These are phyloP conservation scores for Caenorhabditis plicata DNA, from an alignment of 2,888 invertebrate species.

Conservation along the genomic window DNA sequence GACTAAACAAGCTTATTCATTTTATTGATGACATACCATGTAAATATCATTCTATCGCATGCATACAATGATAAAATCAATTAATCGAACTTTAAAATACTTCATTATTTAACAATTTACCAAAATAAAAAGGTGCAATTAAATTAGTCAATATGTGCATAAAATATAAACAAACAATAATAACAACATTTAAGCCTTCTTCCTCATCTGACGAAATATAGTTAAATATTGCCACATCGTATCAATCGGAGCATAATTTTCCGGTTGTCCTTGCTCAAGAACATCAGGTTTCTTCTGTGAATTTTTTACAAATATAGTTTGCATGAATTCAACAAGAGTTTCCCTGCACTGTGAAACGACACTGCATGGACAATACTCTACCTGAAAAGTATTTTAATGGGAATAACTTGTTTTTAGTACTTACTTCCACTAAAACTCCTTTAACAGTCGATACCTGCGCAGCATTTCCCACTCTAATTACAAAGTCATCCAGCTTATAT, in stretches of 20 bases:
- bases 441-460: slow-evolving; percentile 48
- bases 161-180: not conserved
- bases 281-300: not conserved
- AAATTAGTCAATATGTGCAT: not conserved
- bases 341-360: slow-evolving; percentile 37
- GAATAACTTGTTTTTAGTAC: not conserved
- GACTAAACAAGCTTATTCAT: too few relatives aligned
- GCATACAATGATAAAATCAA: too few relatives aligned
- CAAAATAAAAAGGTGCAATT: too few relatives aligned
- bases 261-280: slow-evolving; percentile 13
- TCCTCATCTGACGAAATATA: slow-evolving; percentile 41
- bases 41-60: too few relatives aligned
- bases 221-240: slow-evolving; percentile 54
- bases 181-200: slow-evolving; percentile 18
- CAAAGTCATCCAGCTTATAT: slow-evolving; percentile 50
- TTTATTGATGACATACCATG: too few relatives aligned
- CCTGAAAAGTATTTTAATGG: slow-evolving; percentile 29
- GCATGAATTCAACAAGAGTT: slow-evolving; percentile 46
- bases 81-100: too few relatives aligned
- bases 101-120: too few relatives aligned
- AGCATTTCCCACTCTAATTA: slow-evolving; percentile 53
- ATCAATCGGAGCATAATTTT: slow-evolving; percentile 51
- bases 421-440: slow-evolving; percentile 48
- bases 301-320: slow-evolving; percentile 35
- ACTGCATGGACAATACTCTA: slow-evolving; percentile 49